phyloP scores from a whole-genome alignment of 2,797 vertebrate species.

The Perodicticus potto region DNA sequence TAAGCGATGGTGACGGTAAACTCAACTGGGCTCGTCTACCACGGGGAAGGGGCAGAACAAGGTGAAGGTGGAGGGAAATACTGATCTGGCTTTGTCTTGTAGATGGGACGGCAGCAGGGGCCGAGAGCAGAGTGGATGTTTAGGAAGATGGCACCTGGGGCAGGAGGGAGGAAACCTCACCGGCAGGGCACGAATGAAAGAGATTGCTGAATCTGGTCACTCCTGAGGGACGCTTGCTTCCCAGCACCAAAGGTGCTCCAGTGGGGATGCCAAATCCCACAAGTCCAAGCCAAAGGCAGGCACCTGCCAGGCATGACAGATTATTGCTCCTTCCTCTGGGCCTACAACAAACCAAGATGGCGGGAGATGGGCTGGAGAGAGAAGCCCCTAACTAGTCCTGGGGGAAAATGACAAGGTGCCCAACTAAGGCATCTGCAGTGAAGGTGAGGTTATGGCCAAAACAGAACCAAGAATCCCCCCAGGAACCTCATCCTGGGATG shows the following conservation, averaged over 20 bases:
- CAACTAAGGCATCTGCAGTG: accelerated
- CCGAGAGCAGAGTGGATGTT: background rate
- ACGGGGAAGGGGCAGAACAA: background rate
- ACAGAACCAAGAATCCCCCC: no score
- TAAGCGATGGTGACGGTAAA: accelerated
- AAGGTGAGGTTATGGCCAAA: background rate
- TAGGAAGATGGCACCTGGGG: background rate
- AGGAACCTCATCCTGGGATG: background rate
- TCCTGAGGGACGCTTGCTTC: background rate
- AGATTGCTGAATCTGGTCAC: background rate
- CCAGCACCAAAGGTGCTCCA: background rate
- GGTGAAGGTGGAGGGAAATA: background rate
- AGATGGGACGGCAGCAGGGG: accelerated
- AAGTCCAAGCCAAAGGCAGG: background rate
- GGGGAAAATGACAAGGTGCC: accelerated
- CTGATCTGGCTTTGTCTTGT: background rate
- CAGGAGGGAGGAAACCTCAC: background rate
- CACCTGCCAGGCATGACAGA: background rate
- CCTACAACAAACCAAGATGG: background rate
- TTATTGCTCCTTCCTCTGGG: background rate
- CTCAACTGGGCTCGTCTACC: no score
- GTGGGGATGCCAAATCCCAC: background rate
- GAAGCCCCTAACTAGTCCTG: no score
- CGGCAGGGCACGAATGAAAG: background rate
- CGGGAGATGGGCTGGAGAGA: background rate